Evolutionary conservation across 2,888 invertebrate genomes (phyloP).

Genomic region (Unio pictorum): DNA sequence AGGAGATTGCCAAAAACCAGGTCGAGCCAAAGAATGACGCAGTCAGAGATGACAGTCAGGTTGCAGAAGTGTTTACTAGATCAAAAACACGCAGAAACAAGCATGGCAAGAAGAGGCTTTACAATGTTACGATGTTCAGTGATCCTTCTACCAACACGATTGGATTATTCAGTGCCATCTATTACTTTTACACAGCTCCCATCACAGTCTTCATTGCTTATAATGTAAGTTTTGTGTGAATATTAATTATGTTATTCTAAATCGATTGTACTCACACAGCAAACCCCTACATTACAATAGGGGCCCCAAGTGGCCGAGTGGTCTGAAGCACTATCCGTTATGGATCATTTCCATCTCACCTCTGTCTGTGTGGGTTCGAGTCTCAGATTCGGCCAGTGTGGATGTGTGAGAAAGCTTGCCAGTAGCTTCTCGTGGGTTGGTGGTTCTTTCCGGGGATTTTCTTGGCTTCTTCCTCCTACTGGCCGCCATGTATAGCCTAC

Average conservation of each 20-base stretch:
- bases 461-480: no score
- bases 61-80: constrained; percentile 30
- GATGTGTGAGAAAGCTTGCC: no score
- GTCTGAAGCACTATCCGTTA: no score
- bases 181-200: constrained; percentile 69
- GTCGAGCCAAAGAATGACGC: constrained; percentile 10
- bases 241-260: not conserved
- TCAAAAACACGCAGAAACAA: constrained; percentile 21
- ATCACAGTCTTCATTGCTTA: constrained; percentile 67
- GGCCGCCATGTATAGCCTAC: no score
- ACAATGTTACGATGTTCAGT: constrained; percentile 43
- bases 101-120: constrained; percentile 36
- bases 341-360: no score
- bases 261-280: no score
- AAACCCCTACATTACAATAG: no score
- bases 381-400: no score
- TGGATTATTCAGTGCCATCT: constrained; percentile 54
- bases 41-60: constrained; percentile 1
- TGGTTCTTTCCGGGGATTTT: no score
- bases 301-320: no score
- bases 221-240: constrained; percentile 49
- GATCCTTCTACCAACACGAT: constrained; percentile 41
- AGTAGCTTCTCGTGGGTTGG: no score
- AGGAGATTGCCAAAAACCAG: constrained; percentile 21
- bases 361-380: no score